These are phyloP conservation scores for Mactromeris polynyma DNA, from an alignment of 2,888 invertebrate genomes.

Conservation along the genomic window DNA sequence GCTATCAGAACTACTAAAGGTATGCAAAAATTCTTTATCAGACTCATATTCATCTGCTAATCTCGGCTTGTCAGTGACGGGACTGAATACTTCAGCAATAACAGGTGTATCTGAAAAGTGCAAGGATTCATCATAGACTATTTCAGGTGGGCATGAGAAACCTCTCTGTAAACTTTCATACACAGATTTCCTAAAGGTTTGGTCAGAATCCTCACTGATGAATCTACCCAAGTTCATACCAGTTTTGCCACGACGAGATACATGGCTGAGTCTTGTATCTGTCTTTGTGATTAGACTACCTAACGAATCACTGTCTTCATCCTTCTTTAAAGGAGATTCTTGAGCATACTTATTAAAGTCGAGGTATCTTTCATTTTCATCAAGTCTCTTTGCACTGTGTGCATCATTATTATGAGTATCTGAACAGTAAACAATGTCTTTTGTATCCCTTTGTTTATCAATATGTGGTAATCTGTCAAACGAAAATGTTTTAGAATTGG, in stretches of 20 bases:
- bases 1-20: not conserved
- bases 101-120: slow-evolving; percentile 25
- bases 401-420: not conserved
- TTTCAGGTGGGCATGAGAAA: slow-evolving; percentile 41
- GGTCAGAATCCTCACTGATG: not conserved
- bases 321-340: not conserved
- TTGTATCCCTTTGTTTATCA: too few species aligned
- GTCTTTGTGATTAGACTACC: not conserved
- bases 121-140: slow-evolving; percentile 26
- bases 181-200: not conserved
- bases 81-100: slow-evolving; percentile 51
- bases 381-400: not conserved
- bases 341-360: slow-evolving; percentile 30
- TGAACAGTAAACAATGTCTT: too few species aligned
- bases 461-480: too few species aligned
- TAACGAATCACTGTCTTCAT: not conserved
- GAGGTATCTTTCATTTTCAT: slow-evolving; percentile 8
- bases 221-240: not conserved
- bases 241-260: not conserved
- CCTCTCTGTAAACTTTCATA: slow-evolving; percentile 44
- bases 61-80: slow-evolving; percentile 22
- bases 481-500: too few species aligned
- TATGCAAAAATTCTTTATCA: not conserved
- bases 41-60: slow-evolving; percentile 6
- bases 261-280: not conserved